Conservation (phyloP, 2,113 vertebrate genomes). For the Colius striatus region DNA sequence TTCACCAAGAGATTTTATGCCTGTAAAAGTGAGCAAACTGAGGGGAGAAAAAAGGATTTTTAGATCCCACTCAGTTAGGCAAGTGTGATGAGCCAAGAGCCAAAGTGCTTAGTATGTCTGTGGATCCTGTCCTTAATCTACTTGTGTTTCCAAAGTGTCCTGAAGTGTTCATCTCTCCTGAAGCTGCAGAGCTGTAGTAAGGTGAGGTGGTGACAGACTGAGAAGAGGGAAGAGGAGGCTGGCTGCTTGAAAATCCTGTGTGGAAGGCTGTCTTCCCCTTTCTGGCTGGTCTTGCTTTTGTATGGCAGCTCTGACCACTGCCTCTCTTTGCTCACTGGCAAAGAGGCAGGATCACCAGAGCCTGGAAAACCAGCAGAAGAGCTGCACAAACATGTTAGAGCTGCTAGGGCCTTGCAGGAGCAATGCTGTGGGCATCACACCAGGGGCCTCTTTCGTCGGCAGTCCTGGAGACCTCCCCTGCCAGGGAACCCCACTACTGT, state of each 20-base stretch:
- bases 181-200: neutral
- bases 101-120: neutral
- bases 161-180: neutral
- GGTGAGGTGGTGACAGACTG: neutral
- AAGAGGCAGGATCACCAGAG: neutral
- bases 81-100: neutral
- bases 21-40: too few relatives aligned
- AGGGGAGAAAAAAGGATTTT: neutral
- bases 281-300: neutral
- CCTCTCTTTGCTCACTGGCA: neutral
- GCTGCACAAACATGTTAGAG: neutral
- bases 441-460: too few relatives aligned
- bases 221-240: neutral
- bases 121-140: neutral
- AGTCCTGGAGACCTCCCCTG: neutral
- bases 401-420: neutral
- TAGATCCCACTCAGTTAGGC: rapidly evolving
- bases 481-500: neutral
- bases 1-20: neutral
- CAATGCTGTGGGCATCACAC: neutral
- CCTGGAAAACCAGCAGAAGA: neutral
- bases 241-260: neutral
- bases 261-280: neutral
- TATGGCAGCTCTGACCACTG: neutral
- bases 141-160: neutral